Evolutionary conservation across 2,113 vertebrate species (phyloP).

Genomic region (Gallinago media): DNA sequence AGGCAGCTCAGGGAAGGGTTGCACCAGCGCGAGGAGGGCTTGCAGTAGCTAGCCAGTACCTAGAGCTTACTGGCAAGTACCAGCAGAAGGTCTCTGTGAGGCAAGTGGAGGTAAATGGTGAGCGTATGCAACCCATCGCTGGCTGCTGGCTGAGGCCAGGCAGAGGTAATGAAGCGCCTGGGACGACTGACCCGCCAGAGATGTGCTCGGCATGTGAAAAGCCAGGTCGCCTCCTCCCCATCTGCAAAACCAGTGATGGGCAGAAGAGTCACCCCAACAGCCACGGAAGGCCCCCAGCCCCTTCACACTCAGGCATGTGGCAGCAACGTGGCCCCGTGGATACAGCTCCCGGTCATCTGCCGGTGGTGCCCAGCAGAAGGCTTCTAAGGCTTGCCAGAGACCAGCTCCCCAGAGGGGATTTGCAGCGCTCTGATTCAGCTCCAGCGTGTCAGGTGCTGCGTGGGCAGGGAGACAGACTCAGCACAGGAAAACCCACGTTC

Average conservation of each 20-base stretch:
- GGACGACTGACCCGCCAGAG: neutral
- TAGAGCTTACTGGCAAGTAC: neutral
- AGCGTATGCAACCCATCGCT: accelerated
- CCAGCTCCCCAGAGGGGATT: neutral
- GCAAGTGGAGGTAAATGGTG: neutral
- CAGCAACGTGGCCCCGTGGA: accelerated
- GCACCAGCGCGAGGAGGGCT: neutral
- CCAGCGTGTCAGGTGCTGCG: neutral
- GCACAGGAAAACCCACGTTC: neutral
- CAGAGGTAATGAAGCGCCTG: neutral
- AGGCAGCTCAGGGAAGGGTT: neutral
- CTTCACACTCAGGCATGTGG: accelerated
- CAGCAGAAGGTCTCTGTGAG: neutral
- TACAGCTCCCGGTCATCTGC: neutral
- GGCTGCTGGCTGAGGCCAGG: neutral
- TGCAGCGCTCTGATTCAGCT: neutral
- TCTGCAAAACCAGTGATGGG: neutral
- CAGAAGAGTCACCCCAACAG: neutral
- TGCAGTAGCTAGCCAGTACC: neutral
- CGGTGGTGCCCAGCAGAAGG: neutral
- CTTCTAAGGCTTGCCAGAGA: neutral
- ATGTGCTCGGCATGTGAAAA: neutral
- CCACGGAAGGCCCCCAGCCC: neutral
- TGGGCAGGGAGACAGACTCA: constrained; percentile 48
- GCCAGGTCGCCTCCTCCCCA: neutral